Evolutionary conservation across 30 jellyfish, hydroid and myxozoan genomes (phyloP).

Genomic region (Chrysaora quinquecirrha): DNA sequence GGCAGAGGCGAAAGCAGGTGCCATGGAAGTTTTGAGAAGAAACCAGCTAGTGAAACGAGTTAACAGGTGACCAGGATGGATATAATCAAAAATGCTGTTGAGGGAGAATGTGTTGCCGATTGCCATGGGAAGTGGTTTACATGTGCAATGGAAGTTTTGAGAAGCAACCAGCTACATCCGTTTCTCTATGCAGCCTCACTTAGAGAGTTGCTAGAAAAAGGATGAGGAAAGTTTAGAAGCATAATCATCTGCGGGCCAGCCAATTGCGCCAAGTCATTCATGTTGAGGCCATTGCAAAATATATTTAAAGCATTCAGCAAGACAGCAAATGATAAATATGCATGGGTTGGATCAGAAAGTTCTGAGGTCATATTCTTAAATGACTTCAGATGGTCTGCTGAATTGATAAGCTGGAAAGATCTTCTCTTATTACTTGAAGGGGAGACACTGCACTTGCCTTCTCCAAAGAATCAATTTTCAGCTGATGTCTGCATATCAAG

Average conservation of each 20-base stretch:
- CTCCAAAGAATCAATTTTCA: constrained; percentile 44
- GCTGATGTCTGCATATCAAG: constrained; percentile 20
- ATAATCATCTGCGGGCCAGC: constrained; percentile 51
- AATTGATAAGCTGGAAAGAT: constrained; percentile 37
- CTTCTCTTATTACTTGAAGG: constrained; percentile 46
- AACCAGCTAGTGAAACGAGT: constrained; percentile 3
- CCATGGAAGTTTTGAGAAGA: constrained; percentile 34
- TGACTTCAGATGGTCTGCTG: constrained; percentile 55
- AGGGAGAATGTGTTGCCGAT: constrained; percentile 27
- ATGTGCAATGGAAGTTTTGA: constrained; percentile 62
- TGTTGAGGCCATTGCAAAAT: constrained; percentile 27
- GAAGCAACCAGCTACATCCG: constrained; percentile 22
- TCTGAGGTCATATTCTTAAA: constrained; percentile 43
- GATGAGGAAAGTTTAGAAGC: constrained; percentile 40
- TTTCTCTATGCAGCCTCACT: constrained; percentile 27
- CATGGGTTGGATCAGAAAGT: constrained; percentile 34
- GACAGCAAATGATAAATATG: constrained; percentile 46
- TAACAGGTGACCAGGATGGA: constrained; percentile 3
- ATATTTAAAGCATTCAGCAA: not conserved
- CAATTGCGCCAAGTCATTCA: constrained; percentile 32
- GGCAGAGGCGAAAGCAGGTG: constrained; percentile 48
- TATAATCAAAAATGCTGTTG: not conserved
- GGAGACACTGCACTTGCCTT: constrained; percentile 53
- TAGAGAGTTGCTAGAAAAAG: constrained; percentile 24
- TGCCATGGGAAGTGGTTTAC: constrained; percentile 39